Evolutionary conservation across 2,113 vertebrate genomes (phyloP).

Genomic region (Triplophysa siluroides): DNA sequence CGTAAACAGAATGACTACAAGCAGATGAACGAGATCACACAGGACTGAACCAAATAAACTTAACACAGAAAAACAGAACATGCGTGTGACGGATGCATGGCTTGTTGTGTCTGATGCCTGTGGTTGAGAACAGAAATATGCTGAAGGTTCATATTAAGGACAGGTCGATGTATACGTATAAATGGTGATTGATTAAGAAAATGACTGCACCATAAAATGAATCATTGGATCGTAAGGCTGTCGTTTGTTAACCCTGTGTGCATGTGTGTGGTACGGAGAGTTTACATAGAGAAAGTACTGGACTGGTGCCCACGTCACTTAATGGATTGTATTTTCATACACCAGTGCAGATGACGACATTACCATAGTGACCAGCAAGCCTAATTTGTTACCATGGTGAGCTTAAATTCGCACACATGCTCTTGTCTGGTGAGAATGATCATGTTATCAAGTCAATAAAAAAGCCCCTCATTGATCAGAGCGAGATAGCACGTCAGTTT

Average conservation of each 20-base stretch:
- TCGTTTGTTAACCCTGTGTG: background rate
- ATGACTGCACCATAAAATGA: background rate
- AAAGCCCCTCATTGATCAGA: constrained; percentile 30
- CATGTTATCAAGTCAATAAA: constrained; percentile 38
- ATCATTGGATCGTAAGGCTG: background rate
- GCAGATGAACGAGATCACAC: no score
- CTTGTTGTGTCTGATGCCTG: no score
- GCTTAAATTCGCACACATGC: background rate
- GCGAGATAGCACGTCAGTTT: constrained; percentile 20
- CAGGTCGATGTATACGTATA: no score
- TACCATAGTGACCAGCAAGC: background rate
- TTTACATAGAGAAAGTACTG: background rate
- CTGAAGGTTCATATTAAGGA: no score
- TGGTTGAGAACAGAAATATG: no score
- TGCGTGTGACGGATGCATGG: no score
- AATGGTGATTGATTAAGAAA: background rate
- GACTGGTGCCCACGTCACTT: background rate
- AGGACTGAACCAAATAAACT: no score
- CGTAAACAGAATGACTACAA: no score
- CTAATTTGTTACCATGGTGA: background rate
- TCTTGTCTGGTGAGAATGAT: constrained; percentile 29
- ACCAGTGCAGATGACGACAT: background rate
- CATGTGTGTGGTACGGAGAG: background rate
- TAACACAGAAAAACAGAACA: no score
- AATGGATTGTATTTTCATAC: background rate